Evolutionary conservation across 2,888 invertebrate species (phyloP), one percentile per base, ranked within the genome.

Genomic region (Drosophila differens): DNA sequence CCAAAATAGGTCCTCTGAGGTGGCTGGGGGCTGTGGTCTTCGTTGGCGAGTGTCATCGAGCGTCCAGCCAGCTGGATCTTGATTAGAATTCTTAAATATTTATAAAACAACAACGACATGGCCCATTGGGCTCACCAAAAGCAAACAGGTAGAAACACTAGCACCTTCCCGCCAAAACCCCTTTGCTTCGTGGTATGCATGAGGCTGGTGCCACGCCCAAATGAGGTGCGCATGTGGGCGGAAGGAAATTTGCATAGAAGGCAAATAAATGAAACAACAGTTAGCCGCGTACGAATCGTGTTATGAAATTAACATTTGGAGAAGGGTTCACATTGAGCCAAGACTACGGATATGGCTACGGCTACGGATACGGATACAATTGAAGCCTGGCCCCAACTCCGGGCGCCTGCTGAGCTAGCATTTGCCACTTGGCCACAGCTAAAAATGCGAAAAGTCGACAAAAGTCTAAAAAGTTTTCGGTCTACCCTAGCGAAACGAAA

Each of bases 11-110:
- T 33, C 47, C 41, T 33, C 16, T 55, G 37, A 30, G 65, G 33
- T 30, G 51, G 37, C 47, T 25, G 10, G 32, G 54, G 19, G 12
- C 53, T 22, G 49, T 39, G 47, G 49, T 12, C 41, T 64, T 49
- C 51, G 59, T 28, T 53, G 39, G 69, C 51, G 44, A 68, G 68
- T 58, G 67, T 64, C 69, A 61, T 75, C 59, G 32, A 62, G 74
- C 39, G 70, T 70, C 62, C 62, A 60, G 57, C 59, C 87, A 82
- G 73, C 88, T 87, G 86, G 80, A 92, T 92, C 92, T 92, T 93
- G 92, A 92, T 92, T 93, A 92, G 88, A 92, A 90, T 90, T 90
- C 87, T 91, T 82, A 92, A 93, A 92, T 92, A 92, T 93, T 92
- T 91, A 92, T 92, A 91, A 84, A 81, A 72, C 76, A 79, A 69